Evolutionary conservation across 2,888 invertebrate species (phyloP), one percentile per base, ranked within the genome.

Genomic region (Lacanobia wlatinum): DNA sequence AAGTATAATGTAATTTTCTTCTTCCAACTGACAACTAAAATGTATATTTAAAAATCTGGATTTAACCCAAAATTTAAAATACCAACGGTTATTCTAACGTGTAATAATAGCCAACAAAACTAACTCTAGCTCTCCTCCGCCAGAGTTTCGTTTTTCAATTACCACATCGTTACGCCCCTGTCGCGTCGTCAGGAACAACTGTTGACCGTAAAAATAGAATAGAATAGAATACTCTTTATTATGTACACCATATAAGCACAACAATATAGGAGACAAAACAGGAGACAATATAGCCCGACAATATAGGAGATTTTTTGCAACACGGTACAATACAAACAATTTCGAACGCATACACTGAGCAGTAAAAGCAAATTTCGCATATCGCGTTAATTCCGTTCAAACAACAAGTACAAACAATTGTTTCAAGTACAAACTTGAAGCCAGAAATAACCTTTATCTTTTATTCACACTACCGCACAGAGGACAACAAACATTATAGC

Each of bases 331-430:
- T 73, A 67, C 73, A 78, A 68, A 69, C 73, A 73, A 72, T 64
- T 66, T 72, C 69, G 75, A 70, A 68, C 77, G 70, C 76, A 82
- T 76, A 38, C 2, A 78, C 77, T 56, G 60, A 46, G 78, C 73
- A 64, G 81, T 84, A 82, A 85, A 85, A 79, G 77, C 76, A 58
- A 80, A 87, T 85, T 85, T 86, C 73, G 75, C 78, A 78, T 62
- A 84, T 83, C 80, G 70, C 62, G 77, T 75, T 73, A 79, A 84
- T 85, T 43, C 14, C 43, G 43, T 43, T 28, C 28, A 28, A 28
- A 28, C 28, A 28, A 86, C 85, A n/a, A n/a, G n/a, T n/a, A n/a
- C n/a, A 85, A 87, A 87, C 85, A 87, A 84, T 86, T 87, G 83
- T 87, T 43, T 43, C 1, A 43, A 2, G 12, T 43, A n/a, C n/a